Evolutionary conservation across 2,888 invertebrate genomes (phyloP), one percentile per base, ranked within the genome.

Genomic region (Eulithis testata): DNA sequence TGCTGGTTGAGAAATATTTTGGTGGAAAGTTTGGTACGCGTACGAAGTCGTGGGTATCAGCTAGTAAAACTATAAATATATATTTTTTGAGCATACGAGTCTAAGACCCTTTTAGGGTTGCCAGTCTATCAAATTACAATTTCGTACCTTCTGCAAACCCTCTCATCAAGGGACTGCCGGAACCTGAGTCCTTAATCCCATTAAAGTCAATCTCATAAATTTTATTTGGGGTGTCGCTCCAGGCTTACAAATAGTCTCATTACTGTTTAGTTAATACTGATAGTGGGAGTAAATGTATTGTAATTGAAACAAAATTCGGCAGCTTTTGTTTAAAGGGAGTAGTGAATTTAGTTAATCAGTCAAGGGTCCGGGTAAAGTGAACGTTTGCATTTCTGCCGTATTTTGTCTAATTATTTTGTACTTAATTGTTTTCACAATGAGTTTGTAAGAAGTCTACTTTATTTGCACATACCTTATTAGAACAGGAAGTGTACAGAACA

Each of bases 201-300:
- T 72, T 73, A 73, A 61, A 73, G 68, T 72, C 71, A 66, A 73
- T 72, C 73, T 76, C 81, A 81, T 84, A 82, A 82, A 84, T 84
- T 84, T 79, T 77, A 80, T 83, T 82, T 74, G 70, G 75, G 73
- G 78, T 76, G 72, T 69, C 71, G 71, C 70, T 72, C 65, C 69
- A 53, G 73, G 74, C 78, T 81, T 84, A 81, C 81, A 78, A 82
- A 84, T 80, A 77, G 80, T 77, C 82, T 84, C 80, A 82, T 84
- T 84, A 83, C 71, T 54, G 74, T 80, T 82, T 76, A 79, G 82
- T 79, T 78, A 73, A 77, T 73, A 76, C 76, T 74, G 79, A 82
- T 82, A 81, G 79, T 80, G 79, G 53, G 63, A 68, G 60, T 66
- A 67, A 64, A 67, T 61, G 60, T 60, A 61, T 70, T 69, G 64